Evolutionary conservation across 2,888 invertebrate genomes (phyloP).

Genomic region (Caenorhabditis sulstoni): DNA sequence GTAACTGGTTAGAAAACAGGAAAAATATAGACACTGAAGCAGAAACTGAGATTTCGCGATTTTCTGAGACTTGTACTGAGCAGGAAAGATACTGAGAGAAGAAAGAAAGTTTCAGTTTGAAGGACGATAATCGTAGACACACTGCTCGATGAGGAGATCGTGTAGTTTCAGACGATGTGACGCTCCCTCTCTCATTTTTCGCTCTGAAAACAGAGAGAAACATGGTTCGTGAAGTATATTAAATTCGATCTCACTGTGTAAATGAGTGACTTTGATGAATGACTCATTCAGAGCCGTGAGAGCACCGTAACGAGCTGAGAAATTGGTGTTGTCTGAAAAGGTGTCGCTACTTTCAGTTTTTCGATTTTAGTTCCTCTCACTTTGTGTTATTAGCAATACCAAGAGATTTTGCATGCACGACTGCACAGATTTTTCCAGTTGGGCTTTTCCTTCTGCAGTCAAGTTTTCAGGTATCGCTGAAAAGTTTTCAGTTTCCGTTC

Average conservation of each 20-base stretch:
- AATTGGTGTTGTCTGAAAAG: slow-evolving; percentile 35
- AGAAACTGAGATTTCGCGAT: not conserved
- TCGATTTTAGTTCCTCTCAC: too few species aligned
- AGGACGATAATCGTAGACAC: slow-evolving; percentile 39
- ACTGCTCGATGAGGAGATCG: slow-evolving; percentile 50
- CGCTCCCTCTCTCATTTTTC: slow-evolving; percentile 46
- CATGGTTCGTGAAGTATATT: not conserved
- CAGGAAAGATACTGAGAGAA: not conserved
- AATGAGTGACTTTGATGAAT: slow-evolving; percentile 24
- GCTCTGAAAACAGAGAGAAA: slow-evolving; percentile 25
- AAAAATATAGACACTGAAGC: too few species aligned
- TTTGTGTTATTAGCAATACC: slow-evolving; percentile 26
- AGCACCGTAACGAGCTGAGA: slow-evolving; percentile 42
- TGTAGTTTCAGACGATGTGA: slow-evolving; percentile 34
- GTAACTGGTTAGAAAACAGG: too few species aligned
- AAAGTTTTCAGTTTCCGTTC: too few species aligned
- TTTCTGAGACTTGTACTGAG: not conserved
- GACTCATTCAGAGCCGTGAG: slow-evolving; percentile 43
- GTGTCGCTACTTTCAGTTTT: too few species aligned
- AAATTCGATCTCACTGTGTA: slow-evolving; percentile 39
- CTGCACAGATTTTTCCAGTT: slow-evolving; percentile 26
- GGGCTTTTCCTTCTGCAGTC: slow-evolving; percentile 13
- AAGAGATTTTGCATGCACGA: slow-evolving; percentile 33
- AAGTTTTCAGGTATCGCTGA: slow-evolving; percentile 29
- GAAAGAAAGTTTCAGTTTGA: not conserved